Evolutionary conservation across 2,888 invertebrate species (phyloP), one percentile per base, ranked within the genome.

Genomic region (Lasioglossum malachurum): DNA sequence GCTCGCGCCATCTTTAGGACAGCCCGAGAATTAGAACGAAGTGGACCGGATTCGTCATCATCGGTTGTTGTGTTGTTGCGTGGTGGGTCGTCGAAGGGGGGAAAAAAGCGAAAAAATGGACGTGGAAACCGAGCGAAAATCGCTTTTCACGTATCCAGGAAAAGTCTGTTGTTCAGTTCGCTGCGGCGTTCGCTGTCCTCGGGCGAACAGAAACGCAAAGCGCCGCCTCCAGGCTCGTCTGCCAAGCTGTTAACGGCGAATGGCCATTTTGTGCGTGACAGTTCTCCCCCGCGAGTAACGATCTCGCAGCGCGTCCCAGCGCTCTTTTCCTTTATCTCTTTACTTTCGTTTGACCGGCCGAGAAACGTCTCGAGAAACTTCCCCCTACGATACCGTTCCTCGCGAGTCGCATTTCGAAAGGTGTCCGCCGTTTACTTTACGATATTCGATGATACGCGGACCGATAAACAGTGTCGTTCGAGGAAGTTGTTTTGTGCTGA

Each of bases 241-340:
- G 93, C 93, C 91, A 95, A 96, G 96, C 96, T 96, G 96, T 94
- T 94, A 94, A 94, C 95, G 96, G 96, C 96, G 96, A 96, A 96
- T 96, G 96, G 96, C 96, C 96, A 96, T 96, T 96, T 96, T 96
- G 95, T 96, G 96, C 96, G 96, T 96, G 96, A 96, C 96, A 96
- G 96, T 96, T 94, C 92, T 89, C 87, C 87, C 87, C 84, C 88
- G 87, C 87, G 80, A 84, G 83, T 82, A 84, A 86, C 84, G 82
- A 88, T 84, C 80, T 77, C 83, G 76, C 88, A 76, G 87, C 89
- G 88, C 82, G 85, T 84, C 88, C 83, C 80, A 81, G 67, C 72
- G 83, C 75, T 83, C 78, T 77, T 75, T 75, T 80, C 69, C 77
- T 72, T 80, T 80, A 64, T 27, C 79, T 75, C 80, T 75, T 81